Evolutionary conservation across 2,888 invertebrate species (phyloP).

Genomic region (Philereme vetulata): DNA sequence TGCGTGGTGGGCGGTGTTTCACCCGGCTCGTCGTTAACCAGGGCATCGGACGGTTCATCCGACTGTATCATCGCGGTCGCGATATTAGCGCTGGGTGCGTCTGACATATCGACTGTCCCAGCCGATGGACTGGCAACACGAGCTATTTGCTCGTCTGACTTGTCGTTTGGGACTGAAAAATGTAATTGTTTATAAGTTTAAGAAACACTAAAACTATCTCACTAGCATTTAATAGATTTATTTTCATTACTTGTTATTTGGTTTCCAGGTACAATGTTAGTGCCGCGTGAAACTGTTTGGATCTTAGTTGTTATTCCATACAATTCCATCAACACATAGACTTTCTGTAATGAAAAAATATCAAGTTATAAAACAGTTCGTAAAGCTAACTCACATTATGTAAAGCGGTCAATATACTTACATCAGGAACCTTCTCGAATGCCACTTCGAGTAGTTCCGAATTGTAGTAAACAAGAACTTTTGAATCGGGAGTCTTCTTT

Average conservation of each 20-base stretch:
- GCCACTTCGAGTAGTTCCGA: conserved; percentile 91
- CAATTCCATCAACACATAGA: conserved; percentile 93
- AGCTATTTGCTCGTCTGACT: neutral
- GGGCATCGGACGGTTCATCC: neutral
- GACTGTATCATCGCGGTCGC: conserved; percentile 9
- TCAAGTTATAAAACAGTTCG: neutral
- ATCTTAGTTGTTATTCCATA: conserved; percentile 91
- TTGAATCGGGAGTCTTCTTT: conserved; percentile 87
- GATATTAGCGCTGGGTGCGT: neutral
- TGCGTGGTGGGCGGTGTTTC: conserved; percentile 9
- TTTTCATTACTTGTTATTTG: conserved; percentile 51
- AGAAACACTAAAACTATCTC: too few species aligned
- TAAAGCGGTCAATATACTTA: conserved; percentile 56
- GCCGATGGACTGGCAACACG: neutral
- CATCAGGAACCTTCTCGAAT: conserved; percentile 91
- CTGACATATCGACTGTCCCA: neutral
- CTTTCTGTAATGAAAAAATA: conserved; percentile 80
- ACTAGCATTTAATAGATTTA: neutral
- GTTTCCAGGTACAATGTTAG: conserved; percentile 43
- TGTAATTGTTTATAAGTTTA: neutral
- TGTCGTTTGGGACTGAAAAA: conserved; percentile 28
- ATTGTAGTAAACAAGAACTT: conserved; percentile 90
- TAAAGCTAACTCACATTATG: neutral
- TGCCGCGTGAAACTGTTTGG: conserved; percentile 85
- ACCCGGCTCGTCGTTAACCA: neutral